These are phyloP conservation scores for Scleropages formosus DNA, from an alignment of 2,797 vertebrate species.

Conservation along the genomic window DNA sequence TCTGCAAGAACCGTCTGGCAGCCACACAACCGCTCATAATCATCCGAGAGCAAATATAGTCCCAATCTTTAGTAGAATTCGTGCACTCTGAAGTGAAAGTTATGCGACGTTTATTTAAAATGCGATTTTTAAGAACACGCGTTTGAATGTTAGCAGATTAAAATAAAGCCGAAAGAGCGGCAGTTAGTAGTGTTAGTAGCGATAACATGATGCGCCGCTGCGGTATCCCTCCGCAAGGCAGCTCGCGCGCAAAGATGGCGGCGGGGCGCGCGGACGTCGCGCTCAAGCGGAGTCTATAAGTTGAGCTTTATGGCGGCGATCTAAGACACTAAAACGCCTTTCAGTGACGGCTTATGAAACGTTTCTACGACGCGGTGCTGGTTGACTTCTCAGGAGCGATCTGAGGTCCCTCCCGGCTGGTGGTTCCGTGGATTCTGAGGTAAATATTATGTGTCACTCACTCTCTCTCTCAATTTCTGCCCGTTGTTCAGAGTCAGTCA, in stretches of 20 bases:
- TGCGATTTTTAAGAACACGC: neutral
- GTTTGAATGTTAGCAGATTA: neutral
- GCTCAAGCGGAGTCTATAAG: neutral
- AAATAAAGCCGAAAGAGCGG: too few relatives aligned
- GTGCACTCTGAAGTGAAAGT: neutral
- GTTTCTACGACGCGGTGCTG: neutral
- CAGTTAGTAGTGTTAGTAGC: neutral
- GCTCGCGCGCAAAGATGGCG: constrained; percentile 24
- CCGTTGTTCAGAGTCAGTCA: too few relatives aligned
- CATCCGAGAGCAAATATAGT: constrained; percentile 28
- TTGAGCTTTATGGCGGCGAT: neutral
- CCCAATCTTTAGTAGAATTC: neutral
- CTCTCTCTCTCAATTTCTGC: neutral
- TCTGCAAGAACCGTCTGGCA: neutral
- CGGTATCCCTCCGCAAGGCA: constrained; percentile 28
- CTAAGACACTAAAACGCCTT: neutral
- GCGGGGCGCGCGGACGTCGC: neutral
- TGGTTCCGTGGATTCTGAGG: constrained; percentile 2
- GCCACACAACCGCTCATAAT: constrained; percentile 12
- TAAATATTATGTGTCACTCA: constrained; percentile 12
- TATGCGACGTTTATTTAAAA: neutral
- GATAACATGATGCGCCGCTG: constrained; percentile 19
- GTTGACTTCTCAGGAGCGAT: neutral
- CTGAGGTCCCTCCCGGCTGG: neutral
- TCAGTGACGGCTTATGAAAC: neutral